phyloP scores from a whole-genome alignment of 2,113 vertebrate species.

The Regulus satrapa region DNA sequence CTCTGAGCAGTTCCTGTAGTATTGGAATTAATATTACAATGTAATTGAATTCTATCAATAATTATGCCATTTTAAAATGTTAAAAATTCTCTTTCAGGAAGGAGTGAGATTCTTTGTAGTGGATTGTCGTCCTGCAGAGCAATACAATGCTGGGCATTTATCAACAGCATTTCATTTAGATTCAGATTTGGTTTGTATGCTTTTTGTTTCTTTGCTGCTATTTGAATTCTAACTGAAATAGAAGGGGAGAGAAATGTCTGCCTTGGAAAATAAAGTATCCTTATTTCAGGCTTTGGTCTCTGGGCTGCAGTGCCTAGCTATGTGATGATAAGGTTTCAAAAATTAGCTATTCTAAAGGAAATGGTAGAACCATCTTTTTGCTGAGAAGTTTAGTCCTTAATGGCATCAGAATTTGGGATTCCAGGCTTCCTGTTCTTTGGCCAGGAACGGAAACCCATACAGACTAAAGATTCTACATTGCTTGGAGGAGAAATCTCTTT shows the following conservation, averaged over 20 bases:
- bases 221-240: neutral
- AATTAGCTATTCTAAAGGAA: neutral
- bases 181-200: conserved; percentile 89
- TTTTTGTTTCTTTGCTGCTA: neutral
- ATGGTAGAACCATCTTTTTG: neutral
- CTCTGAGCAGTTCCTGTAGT: neutral
- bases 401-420: neutral
- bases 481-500: neutral
- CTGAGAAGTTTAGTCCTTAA: neutral
- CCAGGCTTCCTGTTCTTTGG: neutral
- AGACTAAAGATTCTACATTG: neutral
- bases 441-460: neutral
- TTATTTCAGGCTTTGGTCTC: neutral
- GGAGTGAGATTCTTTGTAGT: conserved; percentile 98
- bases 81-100: conserved; percentile 76
- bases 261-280: neutral
- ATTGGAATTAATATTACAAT: neutral
- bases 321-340: neutral
- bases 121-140: conserved; percentile 96
- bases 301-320: neutral
- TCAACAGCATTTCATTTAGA: conserved; percentile 98
- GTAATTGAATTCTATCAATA: neutral
- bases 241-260: neutral
- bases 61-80: neutral
- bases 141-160: conserved; percentile 97